phyloP scores from a whole-genome alignment of 2,797 vertebrate species.

The Staurois parvus region DNA sequence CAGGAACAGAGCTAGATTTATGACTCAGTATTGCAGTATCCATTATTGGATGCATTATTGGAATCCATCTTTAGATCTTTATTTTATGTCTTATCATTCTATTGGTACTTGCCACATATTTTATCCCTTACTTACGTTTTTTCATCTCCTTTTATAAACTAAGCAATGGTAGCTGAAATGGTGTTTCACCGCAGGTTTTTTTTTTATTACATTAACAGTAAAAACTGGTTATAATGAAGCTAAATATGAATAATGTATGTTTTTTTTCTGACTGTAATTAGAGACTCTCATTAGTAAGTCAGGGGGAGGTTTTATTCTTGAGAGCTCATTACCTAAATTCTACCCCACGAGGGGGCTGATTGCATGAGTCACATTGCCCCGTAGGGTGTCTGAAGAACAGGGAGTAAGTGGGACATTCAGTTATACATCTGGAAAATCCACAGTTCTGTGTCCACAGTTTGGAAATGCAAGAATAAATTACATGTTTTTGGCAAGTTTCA shows the following conservation, averaged over 20 bases:
- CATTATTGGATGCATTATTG: too few species aligned
- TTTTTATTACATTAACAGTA: slow-evolving; percentile 23
- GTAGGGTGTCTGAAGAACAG: slow-evolving; percentile 14
- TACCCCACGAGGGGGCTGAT: slow-evolving; percentile 58
- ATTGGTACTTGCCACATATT: neutral
- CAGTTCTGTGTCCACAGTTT: neutral
- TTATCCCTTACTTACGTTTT: neutral
- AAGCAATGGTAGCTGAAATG: neutral
- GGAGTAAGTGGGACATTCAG: slow-evolving; percentile 22
- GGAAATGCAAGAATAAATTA: neutral
- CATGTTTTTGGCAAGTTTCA: too few species aligned
- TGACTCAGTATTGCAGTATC: too few species aligned
- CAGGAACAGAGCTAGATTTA: too few species aligned
- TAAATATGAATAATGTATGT: slow-evolving; percentile 44
- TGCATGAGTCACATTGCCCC: slow-evolving; percentile 41
- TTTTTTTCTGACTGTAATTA: slow-evolving; percentile 51
- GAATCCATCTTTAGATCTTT: too few species aligned
- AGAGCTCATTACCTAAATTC: slow-evolving; percentile 43
- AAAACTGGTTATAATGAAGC: slow-evolving; percentile 14
- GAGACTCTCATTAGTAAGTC: slow-evolving; percentile 47
- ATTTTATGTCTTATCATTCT: too few species aligned
- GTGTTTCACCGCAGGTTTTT: slow-evolving; percentile 12
- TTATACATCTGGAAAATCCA: neutral
- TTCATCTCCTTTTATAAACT: neutral
- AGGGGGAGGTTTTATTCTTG: slow-evolving; percentile 44